These are phyloP conservation scores for Pantherophis vulpinus DNA, from an alignment of 2,797 vertebrate species.

Conservation along the genomic window DNA sequence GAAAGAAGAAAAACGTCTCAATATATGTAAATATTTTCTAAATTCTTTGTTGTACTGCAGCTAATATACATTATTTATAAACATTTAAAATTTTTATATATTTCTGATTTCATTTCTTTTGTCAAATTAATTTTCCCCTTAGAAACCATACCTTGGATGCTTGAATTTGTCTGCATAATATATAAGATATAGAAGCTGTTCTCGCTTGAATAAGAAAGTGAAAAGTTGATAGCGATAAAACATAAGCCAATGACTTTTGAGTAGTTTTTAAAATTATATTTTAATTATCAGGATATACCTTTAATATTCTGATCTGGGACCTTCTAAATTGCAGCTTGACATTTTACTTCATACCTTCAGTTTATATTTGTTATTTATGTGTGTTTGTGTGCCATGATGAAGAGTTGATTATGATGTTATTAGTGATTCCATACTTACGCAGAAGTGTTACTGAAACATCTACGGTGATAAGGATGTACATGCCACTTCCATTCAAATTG, in stretches of 20 bases:
- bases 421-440: not conserved
- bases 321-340: not conserved
- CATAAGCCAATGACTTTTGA: not conserved
- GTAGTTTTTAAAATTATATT: not conserved
- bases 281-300: not conserved
- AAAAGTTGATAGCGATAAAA: not conserved
- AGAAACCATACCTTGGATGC: not conserved
- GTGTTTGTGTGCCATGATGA: not conserved
- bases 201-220: not conserved
- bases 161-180: not conserved
- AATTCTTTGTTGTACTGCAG: not conserved
- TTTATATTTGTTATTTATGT: not conserved
- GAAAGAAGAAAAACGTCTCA: not conserved
- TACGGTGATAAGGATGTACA: not conserved
- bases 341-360: not conserved
- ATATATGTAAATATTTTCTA: not conserved
- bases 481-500: not conserved
- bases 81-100: not conserved
- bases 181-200: not conserved
- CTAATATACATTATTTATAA: not conserved
- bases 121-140: not conserved
- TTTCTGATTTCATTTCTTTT: not conserved
- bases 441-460: not conserved
- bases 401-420: not conserved
- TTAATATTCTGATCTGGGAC: not conserved